Evolutionary conservation across 1,140 invertebrate species (phyloP).

Genomic region (Nephila pilipes): DNA sequence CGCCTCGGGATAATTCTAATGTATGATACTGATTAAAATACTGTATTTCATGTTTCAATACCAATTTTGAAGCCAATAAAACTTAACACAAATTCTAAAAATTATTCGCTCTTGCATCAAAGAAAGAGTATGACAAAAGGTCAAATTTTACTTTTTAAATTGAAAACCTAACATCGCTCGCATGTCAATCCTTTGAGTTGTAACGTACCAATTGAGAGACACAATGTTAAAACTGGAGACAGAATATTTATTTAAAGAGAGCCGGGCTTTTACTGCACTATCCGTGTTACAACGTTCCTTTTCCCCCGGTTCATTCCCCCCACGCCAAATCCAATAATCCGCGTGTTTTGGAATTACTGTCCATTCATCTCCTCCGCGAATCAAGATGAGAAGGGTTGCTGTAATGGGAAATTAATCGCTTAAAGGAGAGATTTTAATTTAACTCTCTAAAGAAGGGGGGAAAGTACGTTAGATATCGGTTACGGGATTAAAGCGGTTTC

Average conservation of each 20-base stretch:
- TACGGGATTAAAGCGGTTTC: neutral
- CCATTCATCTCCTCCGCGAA: constrained; percentile 68
- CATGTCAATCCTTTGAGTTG: no score
- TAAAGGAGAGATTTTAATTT: constrained; percentile 42
- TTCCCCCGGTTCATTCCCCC: constrained; percentile 13
- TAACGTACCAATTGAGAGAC: neutral
- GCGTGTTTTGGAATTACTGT: constrained; percentile 77
- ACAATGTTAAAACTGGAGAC: constrained; percentile 10
- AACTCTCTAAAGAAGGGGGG: neutral
- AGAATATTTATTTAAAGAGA: constrained; percentile 33
- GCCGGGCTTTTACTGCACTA: neutral
- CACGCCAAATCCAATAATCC: constrained; percentile 76
- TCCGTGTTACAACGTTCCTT: neutral
- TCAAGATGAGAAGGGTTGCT: constrained; percentile 66
- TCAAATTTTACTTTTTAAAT: no score
- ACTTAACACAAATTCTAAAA: no score
- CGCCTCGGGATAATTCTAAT: no score
- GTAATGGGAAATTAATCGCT: constrained; percentile 75
- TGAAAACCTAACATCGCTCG: no score
- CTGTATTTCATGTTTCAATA: no score
- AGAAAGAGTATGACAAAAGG: no score
- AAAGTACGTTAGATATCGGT: neutral
- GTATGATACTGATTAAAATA: no score
- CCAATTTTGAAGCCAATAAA: no score
- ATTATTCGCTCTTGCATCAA: no score